Conservation (phyloP, 2,797 vertebrate genomes). For the Ispidina picta region DNA sequence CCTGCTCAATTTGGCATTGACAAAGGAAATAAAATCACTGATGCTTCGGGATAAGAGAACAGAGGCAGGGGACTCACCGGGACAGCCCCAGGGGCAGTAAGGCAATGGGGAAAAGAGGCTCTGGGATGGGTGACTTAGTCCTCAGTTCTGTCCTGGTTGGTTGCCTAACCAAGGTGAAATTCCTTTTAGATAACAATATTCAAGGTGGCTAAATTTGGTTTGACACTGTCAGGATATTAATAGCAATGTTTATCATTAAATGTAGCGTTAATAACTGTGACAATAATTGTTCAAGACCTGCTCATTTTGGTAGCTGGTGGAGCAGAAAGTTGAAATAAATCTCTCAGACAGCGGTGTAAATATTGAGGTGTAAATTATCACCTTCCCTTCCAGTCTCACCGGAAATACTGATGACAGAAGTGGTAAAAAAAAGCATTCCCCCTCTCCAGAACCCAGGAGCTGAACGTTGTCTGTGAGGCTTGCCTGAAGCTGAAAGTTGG, state of each 20-base stretch:
- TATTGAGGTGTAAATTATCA: not conserved
- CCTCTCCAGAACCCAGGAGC: not conserved
- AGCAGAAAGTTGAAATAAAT: not conserved
- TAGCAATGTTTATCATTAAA: not conserved
- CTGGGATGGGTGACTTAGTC: not conserved
- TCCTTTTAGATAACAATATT: not conserved
- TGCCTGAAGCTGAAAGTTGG: not conserved
- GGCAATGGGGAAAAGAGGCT: not conserved
- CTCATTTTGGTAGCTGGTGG: fast-evolving
- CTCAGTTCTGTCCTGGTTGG: not conserved
- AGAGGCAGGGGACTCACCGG: not conserved
- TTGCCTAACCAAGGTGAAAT: not conserved
- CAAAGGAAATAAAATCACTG: not conserved
- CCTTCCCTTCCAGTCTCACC: not conserved
- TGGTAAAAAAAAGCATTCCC: not conserved
- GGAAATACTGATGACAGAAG: not conserved
- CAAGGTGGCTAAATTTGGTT: not conserved
- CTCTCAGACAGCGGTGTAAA: not conserved
- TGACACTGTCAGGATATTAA: not conserved
- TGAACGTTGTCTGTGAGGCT: not conserved
- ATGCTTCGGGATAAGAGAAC: not conserved
- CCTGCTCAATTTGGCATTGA: not conserved
- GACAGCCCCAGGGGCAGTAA: not conserved
- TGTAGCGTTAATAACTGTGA: not conserved
- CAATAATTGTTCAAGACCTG: not conserved